Percentiles rank a stretch among this genome's conserved stretches.
phyloP scores from a whole-genome alignment of 2,888 invertebrate species.

The Drosophila acutilabella region DNA sequence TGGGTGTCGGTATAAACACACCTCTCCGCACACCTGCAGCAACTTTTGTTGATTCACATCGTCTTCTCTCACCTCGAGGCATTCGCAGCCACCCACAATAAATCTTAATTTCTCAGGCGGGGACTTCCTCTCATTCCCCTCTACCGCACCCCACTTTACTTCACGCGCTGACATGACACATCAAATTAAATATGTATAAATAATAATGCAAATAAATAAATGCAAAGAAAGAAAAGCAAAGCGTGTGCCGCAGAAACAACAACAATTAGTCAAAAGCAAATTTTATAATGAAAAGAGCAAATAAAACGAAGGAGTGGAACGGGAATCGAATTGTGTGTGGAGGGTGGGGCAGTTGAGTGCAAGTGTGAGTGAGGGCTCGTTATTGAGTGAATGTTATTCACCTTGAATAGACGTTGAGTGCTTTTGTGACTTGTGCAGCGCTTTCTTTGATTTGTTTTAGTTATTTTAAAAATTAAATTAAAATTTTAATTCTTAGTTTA shows the following conservation, averaged over 20 bases:
- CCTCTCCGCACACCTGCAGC: conserved; percentile 15
- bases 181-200: conserved; percentile 72
- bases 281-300: conserved; percentile 22
- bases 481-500: too few relatives aligned
- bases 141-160: not conserved
- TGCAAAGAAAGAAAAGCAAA: conserved; percentile 17
- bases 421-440: not conserved
- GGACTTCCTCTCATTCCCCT: not conserved
- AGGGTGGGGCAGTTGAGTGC: not conserved
- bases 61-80: conserved; percentile 38
- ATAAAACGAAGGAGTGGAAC: not conserved
- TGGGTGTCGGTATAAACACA: conserved; percentile 1
- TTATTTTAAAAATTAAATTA: too few relatives aligned
- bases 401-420: conserved; percentile 36
- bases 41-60: conserved; percentile 14
- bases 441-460: not conserved
- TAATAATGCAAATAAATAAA: conserved; percentile 50
- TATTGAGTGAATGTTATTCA: conserved; percentile 44
- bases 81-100: conserved; percentile 72
- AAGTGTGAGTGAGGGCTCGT: not conserved
- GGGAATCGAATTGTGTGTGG: not conserved
- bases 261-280: conserved; percentile 60
- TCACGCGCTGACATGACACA: conserved; percentile 55
- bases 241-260: conserved; percentile 33
- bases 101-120: conserved; percentile 65